Base-by-base conservation (phyloP, 2,797 vertebrate species). In the Chlorospingus flavigularis region DNA sequence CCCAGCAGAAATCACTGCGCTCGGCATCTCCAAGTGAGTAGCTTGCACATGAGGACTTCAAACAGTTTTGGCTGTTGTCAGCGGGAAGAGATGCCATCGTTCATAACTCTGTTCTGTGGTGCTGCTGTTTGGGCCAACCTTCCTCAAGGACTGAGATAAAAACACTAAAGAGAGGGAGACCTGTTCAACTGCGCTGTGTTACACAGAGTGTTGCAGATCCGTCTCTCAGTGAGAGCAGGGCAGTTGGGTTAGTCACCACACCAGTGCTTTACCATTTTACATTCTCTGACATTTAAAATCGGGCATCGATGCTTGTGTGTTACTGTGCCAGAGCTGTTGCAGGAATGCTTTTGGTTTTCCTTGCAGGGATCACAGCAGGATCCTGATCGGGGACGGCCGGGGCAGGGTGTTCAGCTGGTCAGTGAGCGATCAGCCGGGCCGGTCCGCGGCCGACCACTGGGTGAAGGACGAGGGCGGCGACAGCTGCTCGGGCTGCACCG, bases 341-440 rank as follows among this genome's bases (percentile, higher is more conserved):
- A 43, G 31, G 25, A 82, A 37, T 7, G 37, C 21, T 70, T 39
- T 42, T 55, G 19, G 2, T 3, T 75, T 90, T 30, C 80, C 71
- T 81, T 68, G 18, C 96, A 99, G 99, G 96, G 99, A 99, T 96
- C 99, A 99, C 98, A 99, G 99, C 96, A 98, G 99, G 96, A 99
- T 99, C 95, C 98, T 99, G 50, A 98, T 99, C 4, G 99, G 99
- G 0, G 99, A 99, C 8, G 98, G 98, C 5, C 98, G 99, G 17
- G 99, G 99, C 37, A 97, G 99, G 8, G 99, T 99, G 61, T 99
- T 99, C 97, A 99, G 99, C 98, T 99, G 99, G 99, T 99, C 99
- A 0, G 99, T 99, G 63, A 99, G 99, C 13, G 99, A 99, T 89
- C 99, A 99, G 97, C 99, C 99, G 0, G 99, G 99, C 45, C 98